These are phyloP conservation scores for Pterocles gutturalis DNA, from an alignment of 2,113 vertebrate species.

Conservation along the genomic window DNA sequence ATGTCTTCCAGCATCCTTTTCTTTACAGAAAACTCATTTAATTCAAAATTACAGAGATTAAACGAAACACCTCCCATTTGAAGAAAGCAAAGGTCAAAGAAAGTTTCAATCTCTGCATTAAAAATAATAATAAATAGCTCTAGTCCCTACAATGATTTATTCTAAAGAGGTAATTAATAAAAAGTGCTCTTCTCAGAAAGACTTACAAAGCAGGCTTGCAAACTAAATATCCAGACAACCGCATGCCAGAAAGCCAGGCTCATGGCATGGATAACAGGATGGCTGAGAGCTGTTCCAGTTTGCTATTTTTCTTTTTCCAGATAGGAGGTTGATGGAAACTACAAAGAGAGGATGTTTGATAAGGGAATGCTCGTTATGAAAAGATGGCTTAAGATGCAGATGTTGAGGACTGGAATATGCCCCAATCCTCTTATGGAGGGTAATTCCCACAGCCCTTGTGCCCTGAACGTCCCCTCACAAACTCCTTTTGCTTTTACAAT, in stretches of 20 bases:
- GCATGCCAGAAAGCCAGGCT: background rate
- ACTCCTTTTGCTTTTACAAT: background rate
- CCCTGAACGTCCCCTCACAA: background rate
- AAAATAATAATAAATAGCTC: background rate
- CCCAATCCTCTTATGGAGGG: conserved; percentile 13
- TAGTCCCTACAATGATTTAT: background rate
- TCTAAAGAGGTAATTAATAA: conserved; percentile 9
- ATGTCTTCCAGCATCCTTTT: background rate
- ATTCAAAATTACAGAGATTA: background rate
- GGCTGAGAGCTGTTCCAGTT: background rate
- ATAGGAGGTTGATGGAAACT: background rate
- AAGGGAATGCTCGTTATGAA: background rate
- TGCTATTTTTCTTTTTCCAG: background rate
- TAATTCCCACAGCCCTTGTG: background rate
- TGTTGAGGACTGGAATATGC: background rate
- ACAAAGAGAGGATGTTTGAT: background rate
- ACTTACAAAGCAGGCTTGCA: background rate
- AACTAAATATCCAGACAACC: background rate
- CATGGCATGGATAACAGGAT: background rate
- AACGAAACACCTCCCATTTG: background rate
- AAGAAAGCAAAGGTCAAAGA: background rate
- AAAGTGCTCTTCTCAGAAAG: background rate
- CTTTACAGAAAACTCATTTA: background rate
- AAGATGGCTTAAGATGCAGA: conserved; percentile 12
- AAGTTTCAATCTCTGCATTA: background rate